phyloP scores from a whole-genome alignment of 2,888 invertebrate species.

The Lochmaea crataegi region DNA sequence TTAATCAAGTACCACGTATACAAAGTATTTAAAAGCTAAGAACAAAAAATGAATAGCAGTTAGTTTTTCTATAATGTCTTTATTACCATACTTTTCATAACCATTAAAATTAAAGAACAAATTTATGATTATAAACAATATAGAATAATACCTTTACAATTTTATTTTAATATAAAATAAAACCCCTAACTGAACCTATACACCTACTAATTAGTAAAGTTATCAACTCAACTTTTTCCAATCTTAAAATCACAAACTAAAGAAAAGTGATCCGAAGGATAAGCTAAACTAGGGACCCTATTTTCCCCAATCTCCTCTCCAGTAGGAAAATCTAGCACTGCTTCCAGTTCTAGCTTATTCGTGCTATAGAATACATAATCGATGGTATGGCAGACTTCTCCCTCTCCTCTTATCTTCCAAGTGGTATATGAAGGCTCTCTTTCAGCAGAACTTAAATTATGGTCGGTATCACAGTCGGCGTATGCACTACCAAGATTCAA shows the following conservation, averaged over 20 bases:
- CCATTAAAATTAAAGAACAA: not conserved
- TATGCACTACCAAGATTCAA: conserved; percentile 68
- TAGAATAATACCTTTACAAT: not conserved
- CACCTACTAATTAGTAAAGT: conserved; percentile 20
- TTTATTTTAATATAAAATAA: conserved; percentile 29
- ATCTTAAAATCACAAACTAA: conserved; percentile 73
- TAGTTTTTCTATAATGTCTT: not conserved
- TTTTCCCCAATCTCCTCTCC: conserved; percentile 75
- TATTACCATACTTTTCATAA: not conserved
- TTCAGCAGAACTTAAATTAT: conserved; percentile 45
- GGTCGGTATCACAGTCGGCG: conserved; percentile 61
- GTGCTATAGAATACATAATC: conserved; percentile 79
- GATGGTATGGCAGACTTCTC: conserved; percentile 78
- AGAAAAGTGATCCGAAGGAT: conserved; percentile 84
- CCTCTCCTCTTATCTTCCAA: conserved; percentile 79
- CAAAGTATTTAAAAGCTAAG: too few species aligned
- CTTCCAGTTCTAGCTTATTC: conserved; percentile 69
- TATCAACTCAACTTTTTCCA: conserved; percentile 26
- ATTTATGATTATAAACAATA: not conserved
- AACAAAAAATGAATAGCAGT: too few species aligned
- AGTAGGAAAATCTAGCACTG: conserved; percentile 71
- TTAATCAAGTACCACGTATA: too few species aligned
- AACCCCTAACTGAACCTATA: conserved; percentile 6
- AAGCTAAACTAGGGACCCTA: conserved; percentile 75
- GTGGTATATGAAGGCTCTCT: conserved; percentile 79